Conservation (phyloP, 92 coral and sea anemone species). For the Umimayanthus chanpuru region DNA sequence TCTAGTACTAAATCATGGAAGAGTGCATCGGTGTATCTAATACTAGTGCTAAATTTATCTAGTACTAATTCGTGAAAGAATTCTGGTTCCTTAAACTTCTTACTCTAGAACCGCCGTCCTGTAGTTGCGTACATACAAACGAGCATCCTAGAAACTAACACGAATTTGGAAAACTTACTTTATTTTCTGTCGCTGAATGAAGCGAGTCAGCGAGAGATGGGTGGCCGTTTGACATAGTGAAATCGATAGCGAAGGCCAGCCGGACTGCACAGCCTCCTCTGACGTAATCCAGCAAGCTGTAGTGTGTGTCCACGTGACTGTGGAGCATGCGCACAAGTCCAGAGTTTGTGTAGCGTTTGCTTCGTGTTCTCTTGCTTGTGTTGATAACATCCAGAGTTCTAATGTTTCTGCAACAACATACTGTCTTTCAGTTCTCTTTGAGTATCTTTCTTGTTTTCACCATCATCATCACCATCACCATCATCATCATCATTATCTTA, state of each 20-base stretch:
- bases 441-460: neutral
- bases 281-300: constrained; percentile 83
- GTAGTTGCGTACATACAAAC: no score
- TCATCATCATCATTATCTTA: no score
- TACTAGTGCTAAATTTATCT: no score
- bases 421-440: neutral
- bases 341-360: constrained; percentile 68
- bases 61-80: no score
- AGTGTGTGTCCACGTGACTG: constrained; percentile 82
- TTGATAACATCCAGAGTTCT: constrained; percentile 66
- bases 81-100: no score
- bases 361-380: constrained; percentile 59
- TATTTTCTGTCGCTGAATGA: constrained; percentile 67
- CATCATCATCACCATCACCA: neutral
- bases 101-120: no score
- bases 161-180: neutral
- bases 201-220: constrained; percentile 74
- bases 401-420: constrained; percentile 50
- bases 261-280: constrained; percentile 85
- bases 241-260: constrained; percentile 89
- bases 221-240: constrained; percentile 90
- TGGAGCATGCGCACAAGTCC: constrained; percentile 81
- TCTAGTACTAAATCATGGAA: no score
- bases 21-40: no score
- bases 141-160: no score